Base-by-base conservation (phyloP, 2,888 invertebrate genomes). In the Leucoptera coffeella region DNA sequence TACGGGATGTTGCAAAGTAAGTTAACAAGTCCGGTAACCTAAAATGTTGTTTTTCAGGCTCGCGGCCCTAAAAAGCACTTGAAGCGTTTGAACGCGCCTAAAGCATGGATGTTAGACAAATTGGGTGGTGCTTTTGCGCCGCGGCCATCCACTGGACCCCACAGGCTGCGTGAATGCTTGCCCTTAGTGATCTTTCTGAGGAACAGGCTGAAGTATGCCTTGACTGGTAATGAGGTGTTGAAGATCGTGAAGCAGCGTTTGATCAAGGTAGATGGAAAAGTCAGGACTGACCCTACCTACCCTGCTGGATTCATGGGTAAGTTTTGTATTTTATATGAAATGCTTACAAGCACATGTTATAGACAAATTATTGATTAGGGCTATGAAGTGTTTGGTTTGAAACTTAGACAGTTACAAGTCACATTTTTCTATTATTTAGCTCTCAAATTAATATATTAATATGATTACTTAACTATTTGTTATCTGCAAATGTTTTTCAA, bases 31-130 rank as follows among this genome's bases (percentile, higher is more conserved):
- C n/a, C n/a, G n/a, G n/a, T n/a, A n/a, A n/a, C n/a, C n/a, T n/a
- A n/a, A n/a, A n/a, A n/a, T 29, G 30, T 39, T 32, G 14, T 40
- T 35, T 41, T 30, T 71, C 57, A 91, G 95, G 94, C 91, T 73
- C 89, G 97, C 72, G 99, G 99, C 65, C 96, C 95, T 24, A 96
- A 95, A 73, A 96, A 97, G 78, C 97, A 97, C 75, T 79, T 99
- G 79, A 99, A 99, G 85, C 94, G 99, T 72, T 79, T 99, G 51
- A 86, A 90, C 61, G 99, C 99, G 32, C 99, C 99, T 8, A 96
- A 95, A 74, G 92, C 97, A 87, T 99, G 99, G 99, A 97, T 99
- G 96, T 82, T 99, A 80, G 97, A 96, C 78, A 99, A 99, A 74
- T 75, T 97, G 47, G 93, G 94, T 38, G 97, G 97, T 53, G 93